A percentile compares a stretch with the other conserved stretches of the same genome.
These are phyloP conservation scores for Oxyteleia sp. DNA, from an alignment of 2,888 invertebrate genomes.

Conservation along the genomic window DNA sequence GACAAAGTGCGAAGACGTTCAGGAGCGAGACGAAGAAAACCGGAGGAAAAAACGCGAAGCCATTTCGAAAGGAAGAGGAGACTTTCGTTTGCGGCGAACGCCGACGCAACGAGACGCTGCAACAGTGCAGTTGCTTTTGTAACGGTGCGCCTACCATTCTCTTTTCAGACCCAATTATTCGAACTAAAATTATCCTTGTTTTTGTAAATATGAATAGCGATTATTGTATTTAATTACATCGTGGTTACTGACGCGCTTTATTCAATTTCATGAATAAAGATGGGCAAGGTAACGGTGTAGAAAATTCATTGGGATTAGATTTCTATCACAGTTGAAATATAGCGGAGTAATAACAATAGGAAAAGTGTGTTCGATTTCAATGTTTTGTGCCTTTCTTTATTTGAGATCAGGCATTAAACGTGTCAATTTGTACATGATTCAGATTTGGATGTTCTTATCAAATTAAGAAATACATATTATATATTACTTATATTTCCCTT, in stretches of 20 bases:
- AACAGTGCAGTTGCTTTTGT: conserved; percentile 68
- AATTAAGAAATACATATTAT: too few species aligned
- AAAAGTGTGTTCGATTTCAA: conserved; percentile 54
- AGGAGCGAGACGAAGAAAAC: conserved; percentile 55
- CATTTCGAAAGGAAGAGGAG: conserved; percentile 86
- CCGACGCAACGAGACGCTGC: conserved; percentile 76
- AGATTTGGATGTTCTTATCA: too few species aligned
- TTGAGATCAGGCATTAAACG: too few species aligned
- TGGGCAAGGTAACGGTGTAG: conserved; percentile 9
- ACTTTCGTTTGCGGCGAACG: conserved; percentile 86
- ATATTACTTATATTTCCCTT: too few species aligned
- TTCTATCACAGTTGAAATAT: conserved; percentile 20
- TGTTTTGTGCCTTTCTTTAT: too few species aligned
- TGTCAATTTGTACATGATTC: too few species aligned
- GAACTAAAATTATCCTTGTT: conserved; percentile 40
- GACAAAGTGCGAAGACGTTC: conserved; percentile 54
- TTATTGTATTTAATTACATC: conserved; percentile 46
- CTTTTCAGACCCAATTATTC: conserved; percentile 72
- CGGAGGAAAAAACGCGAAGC: conserved; percentile 79
- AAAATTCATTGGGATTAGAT: conserved; percentile 18
- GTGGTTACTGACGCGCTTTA: conserved; percentile 22
- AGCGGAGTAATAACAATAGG: conserved; percentile 26
- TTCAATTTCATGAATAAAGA: conserved; percentile 26
- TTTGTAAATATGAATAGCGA: conserved; percentile 37
- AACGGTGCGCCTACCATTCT: conserved; percentile 72